Percentiles rank a stretch among this genome's conserved stretches.
phyloP scores from a whole-genome alignment of 2,113 vertebrate species.

The Prietella phreatophila region DNA sequence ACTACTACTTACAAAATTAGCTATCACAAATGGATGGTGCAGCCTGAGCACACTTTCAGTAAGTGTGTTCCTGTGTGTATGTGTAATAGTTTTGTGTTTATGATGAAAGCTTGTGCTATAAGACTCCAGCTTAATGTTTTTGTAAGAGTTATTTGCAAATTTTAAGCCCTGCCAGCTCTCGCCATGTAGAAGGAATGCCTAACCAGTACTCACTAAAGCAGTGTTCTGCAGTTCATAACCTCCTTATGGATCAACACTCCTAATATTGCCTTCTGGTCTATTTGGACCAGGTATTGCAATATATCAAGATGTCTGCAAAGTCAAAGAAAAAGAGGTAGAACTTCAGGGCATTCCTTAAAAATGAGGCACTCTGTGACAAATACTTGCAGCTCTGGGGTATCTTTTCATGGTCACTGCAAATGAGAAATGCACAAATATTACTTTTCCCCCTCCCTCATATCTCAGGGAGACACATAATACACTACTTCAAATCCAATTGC shows the following conservation, averaged over 20 bases:
- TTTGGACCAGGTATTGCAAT: not conserved
- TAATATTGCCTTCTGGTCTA: not conserved
- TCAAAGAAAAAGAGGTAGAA: constrained; percentile 2
- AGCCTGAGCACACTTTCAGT: too few relatives aligned
- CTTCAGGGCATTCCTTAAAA: constrained; percentile 13
- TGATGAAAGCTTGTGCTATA: not conserved
- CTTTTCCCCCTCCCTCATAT: not conserved
- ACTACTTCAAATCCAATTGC: constrained; percentile 26
- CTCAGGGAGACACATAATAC: constrained; percentile 13
- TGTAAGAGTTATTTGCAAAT: not conserved
- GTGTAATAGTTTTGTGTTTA: not conserved
- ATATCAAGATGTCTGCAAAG: constrained; percentile 5
- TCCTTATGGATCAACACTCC: not conserved
- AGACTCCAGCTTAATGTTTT: not conserved
- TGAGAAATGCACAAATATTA: constrained; percentile 31
- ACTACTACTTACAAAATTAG: not conserved
- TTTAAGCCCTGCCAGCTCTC: not conserved
- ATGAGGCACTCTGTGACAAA: constrained; percentile 26
- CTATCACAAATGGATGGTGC: not conserved
- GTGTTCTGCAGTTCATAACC: not conserved
- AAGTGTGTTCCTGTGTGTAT: not conserved
- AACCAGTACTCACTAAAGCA: not conserved
- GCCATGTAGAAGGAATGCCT: not conserved
- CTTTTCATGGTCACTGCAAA: constrained; percentile 8
- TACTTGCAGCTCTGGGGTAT: not conserved